phyloP scores from a whole-genome alignment of 2,113 vertebrate genomes.

The rat (Rattus norvegicus) region DNA sequence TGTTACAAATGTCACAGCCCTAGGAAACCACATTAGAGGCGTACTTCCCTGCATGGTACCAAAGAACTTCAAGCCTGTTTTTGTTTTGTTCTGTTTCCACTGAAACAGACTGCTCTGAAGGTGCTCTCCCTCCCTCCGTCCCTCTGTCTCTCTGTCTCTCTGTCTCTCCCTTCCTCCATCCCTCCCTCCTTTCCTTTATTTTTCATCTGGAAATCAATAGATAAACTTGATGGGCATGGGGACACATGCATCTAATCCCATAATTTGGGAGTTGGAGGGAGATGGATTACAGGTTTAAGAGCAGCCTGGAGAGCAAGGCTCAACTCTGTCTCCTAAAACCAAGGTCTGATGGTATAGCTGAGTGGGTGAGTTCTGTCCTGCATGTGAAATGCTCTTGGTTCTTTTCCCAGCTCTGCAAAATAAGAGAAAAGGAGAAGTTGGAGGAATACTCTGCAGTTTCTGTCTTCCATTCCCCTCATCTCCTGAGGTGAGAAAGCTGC shows the following conservation, averaged over 20 bases:
- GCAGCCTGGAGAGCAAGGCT: not conserved
- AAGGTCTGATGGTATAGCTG: not conserved
- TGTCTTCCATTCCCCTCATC: not conserved
- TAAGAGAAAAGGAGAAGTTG: not conserved
- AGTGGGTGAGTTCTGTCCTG: not conserved
- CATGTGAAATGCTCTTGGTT: not conserved
- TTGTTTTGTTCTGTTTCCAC: constrained; percentile 52
- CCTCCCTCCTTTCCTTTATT: not conserved
- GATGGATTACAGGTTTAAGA: too few species aligned
- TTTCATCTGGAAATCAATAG: constrained; percentile 40
- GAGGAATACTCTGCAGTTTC: not conserved
- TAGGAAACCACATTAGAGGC: constrained; percentile 21
- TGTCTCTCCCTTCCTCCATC: accelerated
- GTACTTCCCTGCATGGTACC: not conserved
- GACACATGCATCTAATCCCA: not conserved
- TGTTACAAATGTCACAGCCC: constrained; percentile 18
- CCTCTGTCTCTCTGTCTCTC: too few species aligned
- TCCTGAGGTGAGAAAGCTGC: not conserved
- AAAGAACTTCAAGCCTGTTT: constrained; percentile 23
- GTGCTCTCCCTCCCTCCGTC: too few species aligned
- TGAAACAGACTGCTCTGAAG: not conserved
- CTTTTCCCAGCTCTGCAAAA: not conserved
- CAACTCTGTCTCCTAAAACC: not conserved
- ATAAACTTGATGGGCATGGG: not conserved
- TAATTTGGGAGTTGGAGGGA: not conserved